Conservation (phyloP, 1,140 invertebrate genomes). For the Apocrypta bakeri region DNA sequence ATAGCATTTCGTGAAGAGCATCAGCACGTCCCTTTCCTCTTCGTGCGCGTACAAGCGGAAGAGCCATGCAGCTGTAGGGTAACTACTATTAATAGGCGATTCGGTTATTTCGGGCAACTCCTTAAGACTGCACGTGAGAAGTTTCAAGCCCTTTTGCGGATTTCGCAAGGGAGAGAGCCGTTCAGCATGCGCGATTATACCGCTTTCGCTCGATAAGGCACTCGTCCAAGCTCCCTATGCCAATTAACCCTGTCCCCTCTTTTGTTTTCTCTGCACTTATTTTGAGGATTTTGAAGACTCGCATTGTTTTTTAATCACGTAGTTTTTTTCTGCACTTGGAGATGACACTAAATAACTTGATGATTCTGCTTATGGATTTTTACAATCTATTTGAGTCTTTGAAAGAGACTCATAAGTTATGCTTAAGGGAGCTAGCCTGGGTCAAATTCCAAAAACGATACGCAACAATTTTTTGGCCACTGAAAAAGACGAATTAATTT, state of each 20-base stretch:
- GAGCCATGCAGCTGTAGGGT: not conserved
- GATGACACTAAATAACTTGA: no score
- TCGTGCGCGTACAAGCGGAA: constrained; percentile 9
- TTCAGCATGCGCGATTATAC: not conserved
- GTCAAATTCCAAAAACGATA: no score
- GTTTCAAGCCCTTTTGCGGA: constrained; percentile 28
- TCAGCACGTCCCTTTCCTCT: no score
- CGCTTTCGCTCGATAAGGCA: constrained; percentile 12
- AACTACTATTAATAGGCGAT: constrained; percentile 34
- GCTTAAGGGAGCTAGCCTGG: no score
- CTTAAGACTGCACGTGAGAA: not conserved
- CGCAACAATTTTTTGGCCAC: no score
- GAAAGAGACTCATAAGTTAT: no score
- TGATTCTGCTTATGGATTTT: no score
- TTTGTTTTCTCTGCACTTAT: not conserved
- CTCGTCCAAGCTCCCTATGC: no score
- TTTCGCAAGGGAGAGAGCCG: not conserved
- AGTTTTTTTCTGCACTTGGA: not conserved
- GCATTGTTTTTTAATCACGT: not conserved
- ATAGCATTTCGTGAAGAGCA: not conserved
- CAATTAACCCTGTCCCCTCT: not conserved
- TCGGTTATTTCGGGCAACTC: constrained; percentile 36
- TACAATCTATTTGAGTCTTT: no score
- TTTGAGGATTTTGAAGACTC: not conserved
- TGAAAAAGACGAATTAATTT: no score